A percentile compares a stretch with the other conserved stretches of the same genome.
Evolutionary conservation across 2,113 vertebrate genomes (phyloP).

Genomic region (Cavia porcellus): DNA sequence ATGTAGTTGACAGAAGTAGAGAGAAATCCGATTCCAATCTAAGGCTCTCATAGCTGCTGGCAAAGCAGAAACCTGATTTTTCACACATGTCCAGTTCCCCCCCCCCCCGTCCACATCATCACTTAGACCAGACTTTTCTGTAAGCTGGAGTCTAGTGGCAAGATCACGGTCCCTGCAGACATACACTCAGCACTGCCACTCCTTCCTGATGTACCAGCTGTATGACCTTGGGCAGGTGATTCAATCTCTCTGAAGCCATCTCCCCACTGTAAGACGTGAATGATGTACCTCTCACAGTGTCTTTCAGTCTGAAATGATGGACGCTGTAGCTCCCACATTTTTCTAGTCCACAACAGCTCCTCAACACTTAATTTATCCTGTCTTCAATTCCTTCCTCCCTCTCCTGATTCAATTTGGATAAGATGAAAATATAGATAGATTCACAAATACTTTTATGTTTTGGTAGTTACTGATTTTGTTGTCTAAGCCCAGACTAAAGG

Average conservation of each 20-base stretch:
- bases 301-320: background rate
- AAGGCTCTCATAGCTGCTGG: background rate
- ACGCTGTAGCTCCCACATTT: background rate
- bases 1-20: background rate
- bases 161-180: background rate
- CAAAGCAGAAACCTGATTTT: background rate
- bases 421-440: slow-evolving; percentile 16
- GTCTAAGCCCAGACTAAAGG: background rate
- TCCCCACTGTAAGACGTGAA: background rate
- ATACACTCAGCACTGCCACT: background rate
- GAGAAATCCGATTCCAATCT: background rate
- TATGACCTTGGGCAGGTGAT: background rate
- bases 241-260: background rate
- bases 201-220: background rate
- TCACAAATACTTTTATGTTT: slow-evolving; percentile 7
- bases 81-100: background rate
- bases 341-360: background rate
- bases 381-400: background rate
- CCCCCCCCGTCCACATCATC: background rate
- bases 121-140: background rate
- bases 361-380: background rate
- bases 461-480: background rate
- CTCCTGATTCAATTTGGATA: background rate
- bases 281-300: background rate
- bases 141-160: background rate